Evolutionary conservation across 2,113 vertebrate species (phyloP), one percentile per base, ranked within the genome.

Genomic region (Perca flavescens): DNA sequence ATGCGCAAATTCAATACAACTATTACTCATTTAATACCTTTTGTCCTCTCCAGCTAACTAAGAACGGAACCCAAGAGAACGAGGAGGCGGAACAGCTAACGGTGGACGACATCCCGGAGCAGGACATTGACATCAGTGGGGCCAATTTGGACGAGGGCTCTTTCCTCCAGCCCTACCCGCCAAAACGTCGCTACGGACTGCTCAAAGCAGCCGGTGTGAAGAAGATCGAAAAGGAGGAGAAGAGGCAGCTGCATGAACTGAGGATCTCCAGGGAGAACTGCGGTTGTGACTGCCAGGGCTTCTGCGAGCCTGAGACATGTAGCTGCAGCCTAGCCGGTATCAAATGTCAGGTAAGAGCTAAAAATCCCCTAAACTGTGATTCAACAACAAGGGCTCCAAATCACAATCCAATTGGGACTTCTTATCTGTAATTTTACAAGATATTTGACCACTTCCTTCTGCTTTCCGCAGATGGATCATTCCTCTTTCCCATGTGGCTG

Each of bases 401-500:
- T 66, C 21, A 77, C 10, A 49, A 34, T 12, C 28, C 50, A 36
- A 21, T 5, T 31, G 2, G 9, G 19, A 49, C n/a, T 62, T 79
- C 5, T 57, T 66, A 46, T 21, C 2, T 43, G 6, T 2, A 17
- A 64, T 58, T 47, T 72, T 22, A 70, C 54, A 21, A 15, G 54
- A 28, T 25, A 74, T 67, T 56, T 54, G 71, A 83, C 19, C 6
- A 0, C 3, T 68, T 82, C 4, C 19, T 63, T 9, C 50, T 88
- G 63, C 25, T 60, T 66, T 71, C 36, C 7, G 5, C 93, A 99
- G 98, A 98, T 97, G 97, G 98, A 99, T 90, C 98, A 99, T 92
- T 97, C 97, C 1, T 96, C 96, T 0, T 99, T 99, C 91, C 98
- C 98, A 12, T 99, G 98, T 0, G 97, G 98, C 63, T 99, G 98